Evolutionary conservation across 2,113 vertebrate genomes (phyloP).

Genomic region (Hemichromis elongatus): DNA sequence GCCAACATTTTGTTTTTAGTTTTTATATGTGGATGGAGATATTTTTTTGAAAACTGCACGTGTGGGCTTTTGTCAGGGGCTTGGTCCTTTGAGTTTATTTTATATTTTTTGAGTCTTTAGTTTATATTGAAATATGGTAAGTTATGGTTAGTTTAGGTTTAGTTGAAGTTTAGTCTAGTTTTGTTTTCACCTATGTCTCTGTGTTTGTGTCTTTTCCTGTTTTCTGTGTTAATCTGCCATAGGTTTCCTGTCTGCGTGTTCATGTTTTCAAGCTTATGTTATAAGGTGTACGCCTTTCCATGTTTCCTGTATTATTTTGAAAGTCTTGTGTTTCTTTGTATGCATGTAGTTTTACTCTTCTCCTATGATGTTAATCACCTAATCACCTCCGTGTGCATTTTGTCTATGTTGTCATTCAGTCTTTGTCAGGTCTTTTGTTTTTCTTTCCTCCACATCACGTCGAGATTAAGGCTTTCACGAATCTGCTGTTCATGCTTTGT

Average conservation of each 20-base stretch:
- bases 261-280: neutral
- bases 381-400: accelerated
- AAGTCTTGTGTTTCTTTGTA: neutral
- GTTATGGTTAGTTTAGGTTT: neutral
- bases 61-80: too few relatives aligned
- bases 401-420: neutral
- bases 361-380: accelerated
- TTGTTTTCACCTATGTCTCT: accelerated
- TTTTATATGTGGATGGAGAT: too few relatives aligned
- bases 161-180: accelerated
- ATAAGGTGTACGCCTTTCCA: accelerated
- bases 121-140: accelerated
- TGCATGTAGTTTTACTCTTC: neutral
- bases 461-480: accelerated
- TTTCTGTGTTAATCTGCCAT: neutral
- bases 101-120: too few relatives aligned
- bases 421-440: neutral
- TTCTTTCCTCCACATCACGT: accelerated
- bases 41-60: too few relatives aligned
- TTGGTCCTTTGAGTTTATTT: too few relatives aligned
- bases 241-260: accelerated
- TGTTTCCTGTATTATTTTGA: neutral
- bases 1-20: too few relatives aligned
- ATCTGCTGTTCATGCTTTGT: neutral
- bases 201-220: neutral